Base-by-base conservation (phyloP, 2,113 vertebrate genomes). In the Scomber japonicus region DNA sequence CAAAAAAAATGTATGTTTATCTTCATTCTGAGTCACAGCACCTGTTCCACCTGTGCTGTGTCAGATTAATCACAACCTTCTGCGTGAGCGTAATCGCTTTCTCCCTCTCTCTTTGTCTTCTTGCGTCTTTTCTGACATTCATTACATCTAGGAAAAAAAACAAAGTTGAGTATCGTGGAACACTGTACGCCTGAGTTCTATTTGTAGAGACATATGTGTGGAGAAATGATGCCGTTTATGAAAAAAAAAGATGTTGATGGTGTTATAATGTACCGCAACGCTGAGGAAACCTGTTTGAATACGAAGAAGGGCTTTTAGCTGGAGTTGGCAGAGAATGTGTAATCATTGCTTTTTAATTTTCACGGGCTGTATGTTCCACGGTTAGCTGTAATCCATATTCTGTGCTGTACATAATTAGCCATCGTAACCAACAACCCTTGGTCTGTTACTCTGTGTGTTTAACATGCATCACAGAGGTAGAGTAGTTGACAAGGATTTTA, bases 1-100 rank as follows among this genome's bases (percentile, higher is more conserved):
- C 69, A 81, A 83, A 90, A 83, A 90, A 44, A 50, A 57, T 15
- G 16, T 27, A 59, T 77, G 84, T 89, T 90, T 88, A 90, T 91
- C 83, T 81, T 88, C 83, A 84, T 87, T 90, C 54, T 59, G 68
- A 86, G 65, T 78, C 72, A 54, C 65, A 62, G 80, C 91, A 91
- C 88, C 90, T 93, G 89, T 85, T 83, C 71, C 83, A 83, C 50
- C 77, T 65, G 74, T 69, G 78, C 66, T 10, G 54, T 73, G 70
- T 83, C 75, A 66, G 72, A 93, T 92, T 87, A 90, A 92, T 93
- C 81, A 90, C 31, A 35, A 69, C 40, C 21, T 21, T 74, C 60
- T 66, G 70, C 51, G 49, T 56, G 48, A 53, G 60, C 21, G 24
- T 35, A 40, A 65, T 81, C 56, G 14, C 60, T 16, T 9, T 44